phyloP scores from a whole-genome alignment of 2,113 vertebrate species.

The Catharus fuscescens region DNA sequence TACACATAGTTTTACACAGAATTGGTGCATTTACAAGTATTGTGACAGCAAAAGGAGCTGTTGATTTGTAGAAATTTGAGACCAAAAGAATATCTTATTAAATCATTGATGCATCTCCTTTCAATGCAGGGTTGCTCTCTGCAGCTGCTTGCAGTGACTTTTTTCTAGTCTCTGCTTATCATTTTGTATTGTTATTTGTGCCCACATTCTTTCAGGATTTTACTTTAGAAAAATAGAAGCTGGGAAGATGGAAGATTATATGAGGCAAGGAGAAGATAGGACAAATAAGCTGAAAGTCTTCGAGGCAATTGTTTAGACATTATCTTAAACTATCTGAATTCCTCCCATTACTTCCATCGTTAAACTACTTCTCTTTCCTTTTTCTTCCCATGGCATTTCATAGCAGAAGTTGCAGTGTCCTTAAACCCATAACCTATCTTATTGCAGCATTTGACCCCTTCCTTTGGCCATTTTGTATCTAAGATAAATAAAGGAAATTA shows the following conservation, averaged over 20 bases:
- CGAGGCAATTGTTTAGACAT: not conserved
- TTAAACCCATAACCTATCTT: constrained; percentile 24
- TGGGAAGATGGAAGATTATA: not conserved
- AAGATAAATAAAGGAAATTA: constrained; percentile 70
- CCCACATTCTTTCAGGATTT: not conserved
- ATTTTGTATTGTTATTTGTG: not conserved
- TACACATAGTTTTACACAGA: constrained; percentile 57
- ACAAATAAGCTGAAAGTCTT: not conserved
- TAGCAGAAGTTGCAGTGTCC: not conserved
- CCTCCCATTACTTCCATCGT: not conserved
- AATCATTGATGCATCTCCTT: constrained; percentile 41
- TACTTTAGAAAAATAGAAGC: not conserved
- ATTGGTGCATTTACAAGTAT: constrained; percentile 58
- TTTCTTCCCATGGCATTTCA: not conserved
- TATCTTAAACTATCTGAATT: constrained; percentile 32
- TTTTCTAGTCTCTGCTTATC: not conserved
- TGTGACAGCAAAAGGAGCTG: constrained; percentile 50
- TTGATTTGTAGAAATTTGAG: constrained; percentile 54
- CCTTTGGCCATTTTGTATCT: constrained; percentile 43
- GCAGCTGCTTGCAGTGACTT: not conserved
- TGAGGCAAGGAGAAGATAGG: not conserved
- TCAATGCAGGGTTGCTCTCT: constrained; percentile 30
- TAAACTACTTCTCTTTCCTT: not conserved
- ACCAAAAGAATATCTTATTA: constrained; percentile 42
- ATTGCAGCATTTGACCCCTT: constrained; percentile 54